Base-by-base conservation (phyloP, 2,113 vertebrate species). In the Pristiophorus japonicus region DNA sequence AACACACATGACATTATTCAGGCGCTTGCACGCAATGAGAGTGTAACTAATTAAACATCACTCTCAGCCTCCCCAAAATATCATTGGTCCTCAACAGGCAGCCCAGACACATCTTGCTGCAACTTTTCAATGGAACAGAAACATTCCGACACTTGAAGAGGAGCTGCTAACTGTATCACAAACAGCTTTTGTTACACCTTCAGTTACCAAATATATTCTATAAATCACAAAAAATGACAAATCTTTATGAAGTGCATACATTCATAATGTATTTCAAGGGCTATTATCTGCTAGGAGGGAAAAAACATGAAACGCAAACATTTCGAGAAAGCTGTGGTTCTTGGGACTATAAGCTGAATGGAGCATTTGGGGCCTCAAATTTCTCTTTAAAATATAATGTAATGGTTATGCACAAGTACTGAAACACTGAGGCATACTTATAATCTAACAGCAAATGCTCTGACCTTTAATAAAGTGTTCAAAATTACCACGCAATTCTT, bases 271-370 rank as follows among this genome's bases (percentile, higher is more conserved):
- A 94, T 14, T 67, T 70, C 42, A 65, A 94, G 3, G 38, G n/a
- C 91, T 93, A 4, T 27, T 38, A 34, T 70, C 66, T 51, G 24
- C 45, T 51, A 30, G 93, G 45, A n/a, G 66, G 3, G 14, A 45
- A 70, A 94, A 27, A 51, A 59, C 70, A 34, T 59, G 51, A 90
- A 88, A 88, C 42, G 11, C 12, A 94, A 94, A 73, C 11, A 70
- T 94, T 94, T 94, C 22, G 14, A 16, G 70, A 70, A 94, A 70
- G 93, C 93, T 94, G 65, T 94, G 93, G 65, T 45, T 94, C 93
- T 94, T 94, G 45, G 38, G 66, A 45, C 45, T 45, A 70, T 63
- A 94, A 66, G 38, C 38, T 24, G 10, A 94, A 94, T 45, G 38
- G 14, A 67, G 22, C n/a, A 70, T 34, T 47, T 3, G 18, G 27